These are phyloP conservation scores for Rhinolophus sinicus DNA, from an alignment of 2,113 vertebrate species.

Conservation along the genomic window DNA sequence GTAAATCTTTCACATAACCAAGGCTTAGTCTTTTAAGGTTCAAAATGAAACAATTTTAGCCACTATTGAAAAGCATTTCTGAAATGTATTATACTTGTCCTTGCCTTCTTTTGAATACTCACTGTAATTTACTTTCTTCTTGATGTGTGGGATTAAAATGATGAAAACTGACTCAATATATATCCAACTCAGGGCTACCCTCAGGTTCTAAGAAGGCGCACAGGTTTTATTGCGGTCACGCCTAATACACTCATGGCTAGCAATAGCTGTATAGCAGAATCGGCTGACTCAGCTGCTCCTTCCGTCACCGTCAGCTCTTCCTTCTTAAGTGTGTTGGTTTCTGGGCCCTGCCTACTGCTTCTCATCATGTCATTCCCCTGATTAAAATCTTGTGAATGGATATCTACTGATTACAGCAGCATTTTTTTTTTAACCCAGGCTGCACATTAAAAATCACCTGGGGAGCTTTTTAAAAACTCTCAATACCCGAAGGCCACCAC, in stretches of 20 bases:
- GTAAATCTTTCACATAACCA: neutral
- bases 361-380: neutral
- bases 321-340: neutral
- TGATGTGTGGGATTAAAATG: neutral
- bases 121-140: slow-evolving; percentile 18
- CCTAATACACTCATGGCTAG: neutral
- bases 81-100: neutral
- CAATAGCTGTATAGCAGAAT: neutral
- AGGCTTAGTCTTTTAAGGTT: neutral
- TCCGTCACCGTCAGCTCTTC: neutral
- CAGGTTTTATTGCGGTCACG: neutral
- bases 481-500: neutral
- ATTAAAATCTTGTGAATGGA: slow-evolving; percentile 24
- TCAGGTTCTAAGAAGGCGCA: neutral
- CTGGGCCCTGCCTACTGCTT: neutral
- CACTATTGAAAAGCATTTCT: slow-evolving; percentile 16
- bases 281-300: neutral
- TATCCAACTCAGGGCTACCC: neutral
- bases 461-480: neutral
- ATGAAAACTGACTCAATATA: neutral
- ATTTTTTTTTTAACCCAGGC: neutral
- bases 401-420: neutral
- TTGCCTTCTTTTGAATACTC: neutral
- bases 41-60: neutral
- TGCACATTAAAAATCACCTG: neutral